Evolutionary conservation across 1,140 invertebrate genomes (phyloP), one percentile per base, ranked within the genome.

Genomic region (Drosophila baimaii): DNA sequence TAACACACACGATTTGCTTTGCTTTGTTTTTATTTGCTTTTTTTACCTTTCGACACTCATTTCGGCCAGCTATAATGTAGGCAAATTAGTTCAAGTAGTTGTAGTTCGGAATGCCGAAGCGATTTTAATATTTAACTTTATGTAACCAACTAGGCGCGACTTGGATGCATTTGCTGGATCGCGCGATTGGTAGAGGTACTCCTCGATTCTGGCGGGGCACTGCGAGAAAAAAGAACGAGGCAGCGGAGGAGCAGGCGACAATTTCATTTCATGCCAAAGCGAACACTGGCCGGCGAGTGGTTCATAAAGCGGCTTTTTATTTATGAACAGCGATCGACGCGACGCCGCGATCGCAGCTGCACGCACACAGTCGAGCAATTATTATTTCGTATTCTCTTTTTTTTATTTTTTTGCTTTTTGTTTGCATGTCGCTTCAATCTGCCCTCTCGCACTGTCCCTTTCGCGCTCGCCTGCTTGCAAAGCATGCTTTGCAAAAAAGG

Each of bases 41-140:
- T 63, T 75, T 75, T 86, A 86, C 82, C 82, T 86, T 75, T 86
- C 70, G 83, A 62, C 80, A 62, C 59, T 82, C 82, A 86, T 86
- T 82, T 86, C 68, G 65, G 19, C 43, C 25, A 35, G 35, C 61
- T 59, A 33, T 75, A 78, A 85, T 86, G 58, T 62, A 74, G 49
- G 39, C 49, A 71, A 78, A 65, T 75, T 75, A 76, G 59, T 74
- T 57, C 59, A 74, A 55, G 25, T 56, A 43, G 69, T 77, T 77
- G n/a, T n/a, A n/a, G n/a, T n/a, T 52, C 4, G 66, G 35, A 71
- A 41, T 64, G 56, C 3, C 29, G 17, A 52, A 52, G 47, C 51
- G 61, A 21, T 43, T 65, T 56, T 17, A 31, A 19, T 46, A 3
- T 58, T 23, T 2, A 9, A n/a, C 44, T 76, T 69, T 76, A 68